Conservation (phyloP, 2,888 invertebrate genomes). For the Strigamia crassipes region DNA sequence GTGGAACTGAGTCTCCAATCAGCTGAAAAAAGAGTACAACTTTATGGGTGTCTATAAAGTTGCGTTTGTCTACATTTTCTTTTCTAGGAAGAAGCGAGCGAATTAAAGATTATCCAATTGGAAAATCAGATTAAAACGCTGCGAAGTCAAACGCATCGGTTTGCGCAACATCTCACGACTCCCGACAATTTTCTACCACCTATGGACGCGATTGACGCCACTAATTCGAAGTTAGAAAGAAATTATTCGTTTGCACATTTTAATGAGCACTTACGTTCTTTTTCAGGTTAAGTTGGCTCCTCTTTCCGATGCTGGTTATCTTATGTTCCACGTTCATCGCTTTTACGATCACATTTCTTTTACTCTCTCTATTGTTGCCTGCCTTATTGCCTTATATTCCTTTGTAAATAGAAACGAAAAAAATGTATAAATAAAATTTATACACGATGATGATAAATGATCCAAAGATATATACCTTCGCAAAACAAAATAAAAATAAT, state of each 20-base stretch:
- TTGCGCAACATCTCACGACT: background rate
- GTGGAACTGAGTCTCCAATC: background rate
- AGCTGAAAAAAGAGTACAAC: background rate
- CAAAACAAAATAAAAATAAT: background rate
- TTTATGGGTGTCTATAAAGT: no score
- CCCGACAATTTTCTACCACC: background rate
- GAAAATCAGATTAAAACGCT: background rate
- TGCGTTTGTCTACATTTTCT: background rate
- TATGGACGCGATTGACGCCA: background rate
- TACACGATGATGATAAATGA: background rate
- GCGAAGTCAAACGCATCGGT: background rate
- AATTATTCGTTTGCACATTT: background rate
- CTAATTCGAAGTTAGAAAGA: background rate
- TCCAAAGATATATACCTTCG: background rate
- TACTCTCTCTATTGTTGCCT: background rate
- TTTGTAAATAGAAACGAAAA: background rate
- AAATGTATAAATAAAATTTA: background rate
- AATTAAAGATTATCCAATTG: background rate
- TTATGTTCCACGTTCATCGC: constrained; percentile 10
- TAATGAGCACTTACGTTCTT: background rate
- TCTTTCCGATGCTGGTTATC: background rate
- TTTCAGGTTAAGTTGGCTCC: background rate
- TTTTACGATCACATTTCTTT: background rate
- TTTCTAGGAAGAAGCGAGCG: background rate
- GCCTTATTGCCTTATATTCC: background rate